A percentile compares a stretch with the other conserved stretches of the same genome.
These are phyloP conservation scores for Sarotherodon lohbergeri DNA, from an alignment of 2,113 vertebrate species.

Conservation along the genomic window DNA sequence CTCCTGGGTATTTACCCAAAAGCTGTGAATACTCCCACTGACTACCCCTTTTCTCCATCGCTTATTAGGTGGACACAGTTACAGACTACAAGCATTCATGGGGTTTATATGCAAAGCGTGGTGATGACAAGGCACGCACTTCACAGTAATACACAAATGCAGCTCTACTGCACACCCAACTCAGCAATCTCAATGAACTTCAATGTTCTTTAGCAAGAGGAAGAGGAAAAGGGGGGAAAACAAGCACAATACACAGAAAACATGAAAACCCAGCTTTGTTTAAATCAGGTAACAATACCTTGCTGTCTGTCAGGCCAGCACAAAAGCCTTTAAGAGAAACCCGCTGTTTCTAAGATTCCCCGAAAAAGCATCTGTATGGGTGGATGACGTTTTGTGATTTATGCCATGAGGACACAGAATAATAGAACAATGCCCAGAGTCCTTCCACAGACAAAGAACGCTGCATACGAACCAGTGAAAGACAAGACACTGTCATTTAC, in stretches of 20 bases:
- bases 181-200: conserved; percentile 8
- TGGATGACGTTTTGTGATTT: conserved; percentile 54
- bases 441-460: conserved; percentile 47
- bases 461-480: conserved; percentile 22
- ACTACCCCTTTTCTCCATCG: background rate
- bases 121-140: background rate
- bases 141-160: background rate
- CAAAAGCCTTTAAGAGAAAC: conserved; percentile 52
- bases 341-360: conserved; percentile 41
- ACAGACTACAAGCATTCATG: background rate
- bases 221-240: background rate
- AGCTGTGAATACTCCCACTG: conserved; percentile 37
- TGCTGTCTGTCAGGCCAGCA: conserved; percentile 55
- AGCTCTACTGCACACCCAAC: background rate
- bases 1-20: conserved; percentile 32
- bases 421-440: conserved; percentile 65
- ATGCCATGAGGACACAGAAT: conserved; percentile 46
- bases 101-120: background rate
- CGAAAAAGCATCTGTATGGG: conserved; percentile 31
- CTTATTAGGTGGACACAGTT: conserved; percentile 2
- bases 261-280: conserved; percentile 63
- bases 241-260: conserved; percentile 43
- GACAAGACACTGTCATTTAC: conserved; percentile 30
- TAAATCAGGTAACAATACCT: conserved; percentile 62
- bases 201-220: background rate